These are phyloP conservation scores for Hetaerina americana DNA, from an alignment of 1,140 invertebrate species.

Conservation along the genomic window DNA sequence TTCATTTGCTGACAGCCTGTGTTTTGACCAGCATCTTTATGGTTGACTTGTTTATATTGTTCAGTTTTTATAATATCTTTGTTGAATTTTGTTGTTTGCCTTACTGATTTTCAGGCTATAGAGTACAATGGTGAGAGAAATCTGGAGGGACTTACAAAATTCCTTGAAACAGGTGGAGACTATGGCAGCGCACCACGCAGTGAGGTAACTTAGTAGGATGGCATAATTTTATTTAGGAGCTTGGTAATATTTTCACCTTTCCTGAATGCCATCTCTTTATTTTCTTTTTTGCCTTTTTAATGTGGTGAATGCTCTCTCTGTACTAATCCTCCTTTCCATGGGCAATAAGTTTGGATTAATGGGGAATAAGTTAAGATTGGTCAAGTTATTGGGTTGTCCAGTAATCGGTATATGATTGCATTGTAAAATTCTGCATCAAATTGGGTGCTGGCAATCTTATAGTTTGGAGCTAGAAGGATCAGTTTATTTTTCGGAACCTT, in stretches of 20 bases:
- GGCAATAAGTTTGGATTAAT: neutral
- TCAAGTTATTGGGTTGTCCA: too few relatives aligned
- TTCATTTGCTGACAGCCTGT: too few relatives aligned
- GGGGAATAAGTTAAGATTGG: too few relatives aligned
- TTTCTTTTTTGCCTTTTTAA: neutral
- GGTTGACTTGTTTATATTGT: too few relatives aligned
- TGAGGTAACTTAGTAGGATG: slow-evolving; percentile 34
- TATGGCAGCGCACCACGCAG: slow-evolving; percentile 46
- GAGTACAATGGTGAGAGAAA: slow-evolving; percentile 94
- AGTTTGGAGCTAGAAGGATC: too few relatives aligned
- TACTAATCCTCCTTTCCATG: neutral
- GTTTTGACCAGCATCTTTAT: too few relatives aligned
- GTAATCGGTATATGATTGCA: too few relatives aligned
- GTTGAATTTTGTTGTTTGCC: slow-evolving; percentile 7
- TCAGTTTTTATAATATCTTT: slow-evolving; percentile 12
- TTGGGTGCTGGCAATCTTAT: too few relatives aligned
- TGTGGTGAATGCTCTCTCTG: neutral
- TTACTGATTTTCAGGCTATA: slow-evolving; percentile 46
- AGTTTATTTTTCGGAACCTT: too few relatives aligned
- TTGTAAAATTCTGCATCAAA: too few relatives aligned
- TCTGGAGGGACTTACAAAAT: slow-evolving; percentile 82
- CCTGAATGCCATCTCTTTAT: too few relatives aligned
- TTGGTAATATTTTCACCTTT: slow-evolving; percentile 6
- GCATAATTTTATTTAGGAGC: neutral
- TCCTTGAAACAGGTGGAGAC: slow-evolving; percentile 69